Base-by-base conservation (phyloP, 2,797 vertebrate species). In the Chromis chromis region DNA sequence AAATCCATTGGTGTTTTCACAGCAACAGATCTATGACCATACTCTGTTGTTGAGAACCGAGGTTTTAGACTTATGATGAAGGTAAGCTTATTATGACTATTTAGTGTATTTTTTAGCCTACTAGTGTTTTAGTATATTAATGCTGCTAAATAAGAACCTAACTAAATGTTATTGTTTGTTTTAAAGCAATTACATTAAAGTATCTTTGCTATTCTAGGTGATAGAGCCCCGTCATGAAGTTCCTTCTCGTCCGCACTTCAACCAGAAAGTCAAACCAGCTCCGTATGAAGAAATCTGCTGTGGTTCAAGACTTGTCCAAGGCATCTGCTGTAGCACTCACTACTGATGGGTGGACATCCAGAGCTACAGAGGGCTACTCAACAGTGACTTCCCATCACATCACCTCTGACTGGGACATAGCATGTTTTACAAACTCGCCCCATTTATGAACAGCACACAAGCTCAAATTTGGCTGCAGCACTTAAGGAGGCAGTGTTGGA, bases 341-440 rank as follows among this genome's bases (percentile, higher is more conserved):
- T 16, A 31, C 52, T 28, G 25, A 54, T 17, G 52, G 52, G 27
- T 54, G 52, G 52, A 54, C 52, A 28, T 28, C 52, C 52, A 54
- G 52, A 54, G 52, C 52, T 54, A 28, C 14, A 13, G 14, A 54
- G 52, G 28, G 52, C 52, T 54, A 28, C 52, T 16, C 17, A 60
- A 42, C 39, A 6, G 36, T 40, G 58, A 60, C 58, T 44, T 31
- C 11, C 55, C 55, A 57, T 57, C 55, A 57, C 55, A 54, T 27
- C 24, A 27, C 52, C 52, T 11, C 52, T 54, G 52, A 54, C 24
- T 54, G 52, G 52, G 27, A 54, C 25, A 27, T 17, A 9, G 25
- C 49, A 52, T 25, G 22, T 52, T 52, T 9, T 52, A 9, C 22
- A 24, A 52, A 24, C 22, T 25, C 21, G 12, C 12, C 21, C 52